Percentiles rank a stretch among this genome's conserved stretches.
phyloP scores from a whole-genome alignment of 2,797 vertebrate genomes.

The Saxicola maurus region DNA sequence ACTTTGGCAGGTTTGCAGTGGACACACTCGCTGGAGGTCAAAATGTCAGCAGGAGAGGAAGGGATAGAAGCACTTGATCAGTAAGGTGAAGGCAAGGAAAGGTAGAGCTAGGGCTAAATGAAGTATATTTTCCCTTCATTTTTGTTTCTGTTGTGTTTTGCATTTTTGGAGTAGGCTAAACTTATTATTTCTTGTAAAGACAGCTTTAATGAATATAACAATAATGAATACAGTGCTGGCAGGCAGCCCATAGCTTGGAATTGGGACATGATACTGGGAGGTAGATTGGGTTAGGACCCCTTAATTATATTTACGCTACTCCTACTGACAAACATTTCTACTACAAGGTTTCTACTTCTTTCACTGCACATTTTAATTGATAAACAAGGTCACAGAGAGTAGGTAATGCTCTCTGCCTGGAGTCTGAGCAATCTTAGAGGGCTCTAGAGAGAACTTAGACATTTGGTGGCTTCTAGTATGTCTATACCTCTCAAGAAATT shows the following conservation, averaged over 20 bases:
- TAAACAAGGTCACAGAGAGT: background rate
- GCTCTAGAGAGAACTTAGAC: background rate
- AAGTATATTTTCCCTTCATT: background rate
- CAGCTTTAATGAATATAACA: fast-evolving
- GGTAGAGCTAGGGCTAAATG: background rate
- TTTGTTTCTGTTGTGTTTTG: background rate
- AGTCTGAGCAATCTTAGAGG: background rate
- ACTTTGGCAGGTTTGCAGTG: background rate
- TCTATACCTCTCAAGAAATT: background rate
- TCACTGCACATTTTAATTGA: background rate
- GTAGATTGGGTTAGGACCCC: background rate
- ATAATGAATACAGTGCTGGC: background rate
- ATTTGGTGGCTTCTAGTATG: background rate
- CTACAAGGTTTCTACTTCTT: background rate
- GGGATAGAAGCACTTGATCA: background rate
- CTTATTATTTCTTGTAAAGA: background rate
- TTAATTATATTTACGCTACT: background rate
- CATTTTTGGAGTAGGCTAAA: background rate
- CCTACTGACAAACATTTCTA: background rate
- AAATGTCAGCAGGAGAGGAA: background rate
- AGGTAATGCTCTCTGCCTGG: background rate
- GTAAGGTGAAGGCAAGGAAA: background rate
- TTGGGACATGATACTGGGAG: background rate
- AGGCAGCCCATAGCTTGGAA: background rate
- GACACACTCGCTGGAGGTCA: fast-evolving